Evolutionary conservation across 2,888 invertebrate genomes (phyloP).

Genomic region (Merodon equestris): DNA sequence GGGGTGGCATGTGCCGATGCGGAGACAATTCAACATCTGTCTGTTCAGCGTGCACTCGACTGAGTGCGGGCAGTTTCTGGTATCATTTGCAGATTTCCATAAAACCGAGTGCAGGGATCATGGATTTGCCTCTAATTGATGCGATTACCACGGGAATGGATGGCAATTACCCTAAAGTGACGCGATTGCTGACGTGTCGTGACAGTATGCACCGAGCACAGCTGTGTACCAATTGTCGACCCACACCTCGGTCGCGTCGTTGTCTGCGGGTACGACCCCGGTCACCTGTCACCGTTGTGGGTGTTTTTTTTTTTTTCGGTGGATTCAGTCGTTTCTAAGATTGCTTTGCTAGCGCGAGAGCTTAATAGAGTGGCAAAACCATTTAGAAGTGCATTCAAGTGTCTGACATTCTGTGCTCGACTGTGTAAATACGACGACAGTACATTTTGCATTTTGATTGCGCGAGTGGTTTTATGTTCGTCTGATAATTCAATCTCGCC

Average conservation of each 20-base stretch:
- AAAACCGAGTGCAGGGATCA: constrained; percentile 31
- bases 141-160: constrained; percentile 48
- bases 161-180: constrained; percentile 26
- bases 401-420: not conserved
- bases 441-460: constrained; percentile 53
- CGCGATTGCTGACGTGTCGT: constrained; percentile 24
- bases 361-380: constrained; percentile 52
- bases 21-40: constrained; percentile 58
- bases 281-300: too few relatives aligned
- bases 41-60: constrained; percentile 14
- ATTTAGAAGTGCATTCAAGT: not conserved
- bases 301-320: not conserved
- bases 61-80: constrained; percentile 36
- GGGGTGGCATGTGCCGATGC: too few relatives aligned
- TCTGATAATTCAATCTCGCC: constrained; percentile 50
- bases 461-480: constrained; percentile 21
- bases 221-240: constrained; percentile 8
- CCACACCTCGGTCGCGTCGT: constrained; percentile 1
- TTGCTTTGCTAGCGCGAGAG: constrained; percentile 1
- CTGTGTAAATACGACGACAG: constrained; percentile 26
- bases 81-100: constrained; percentile 45
- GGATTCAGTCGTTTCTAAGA: constrained; percentile 29
- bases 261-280: too few relatives aligned
- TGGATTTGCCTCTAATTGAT: constrained; percentile 54
- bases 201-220: not conserved